A percentile compares a stretch with the other conserved stretches of the same genome.
Evolutionary conservation across 1,140 invertebrate genomes (phyloP).

Genomic region (Drosophila triauraria): DNA sequence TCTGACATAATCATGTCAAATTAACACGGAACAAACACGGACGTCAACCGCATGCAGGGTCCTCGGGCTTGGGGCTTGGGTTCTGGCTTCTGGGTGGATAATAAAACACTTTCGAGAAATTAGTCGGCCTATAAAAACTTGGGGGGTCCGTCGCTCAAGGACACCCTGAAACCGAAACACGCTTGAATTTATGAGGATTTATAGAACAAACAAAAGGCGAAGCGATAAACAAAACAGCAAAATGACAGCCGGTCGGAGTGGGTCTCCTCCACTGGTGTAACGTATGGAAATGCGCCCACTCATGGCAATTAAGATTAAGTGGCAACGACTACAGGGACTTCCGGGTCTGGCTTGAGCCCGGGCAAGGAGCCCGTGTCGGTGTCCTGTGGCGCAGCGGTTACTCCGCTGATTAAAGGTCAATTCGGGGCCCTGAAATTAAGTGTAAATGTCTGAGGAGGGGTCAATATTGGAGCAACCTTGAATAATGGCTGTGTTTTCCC

Average conservation of each 20-base stretch:
- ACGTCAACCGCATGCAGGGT: slow-evolving; percentile 21
- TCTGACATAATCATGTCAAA: slow-evolving; percentile 83
- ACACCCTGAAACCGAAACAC: slow-evolving; percentile 11
- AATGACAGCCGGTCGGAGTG: slow-evolving; percentile 1
- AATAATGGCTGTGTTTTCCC: background rate
- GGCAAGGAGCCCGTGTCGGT: background rate
- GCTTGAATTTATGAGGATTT: slow-evolving; percentile 55
- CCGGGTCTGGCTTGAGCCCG: background rate
- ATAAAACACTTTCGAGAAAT: slow-evolving; percentile 74
- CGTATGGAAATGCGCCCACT: slow-evolving; percentile 44
- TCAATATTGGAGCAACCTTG: background rate
- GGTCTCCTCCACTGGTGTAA: background rate
- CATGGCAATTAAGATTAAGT: slow-evolving; percentile 75
- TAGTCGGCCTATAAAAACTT: slow-evolving; percentile 42
- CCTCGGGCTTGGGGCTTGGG: background rate
- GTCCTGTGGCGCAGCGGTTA: slow-evolving; percentile 8
- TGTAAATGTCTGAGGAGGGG: background rate
- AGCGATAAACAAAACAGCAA: slow-evolving; percentile 27
- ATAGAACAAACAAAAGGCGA: slow-evolving; percentile 34
- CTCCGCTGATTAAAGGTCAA: slow-evolving; percentile 26
- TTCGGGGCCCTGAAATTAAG: slow-evolving; percentile 6
- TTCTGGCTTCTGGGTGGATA: slow-evolving; percentile 35
- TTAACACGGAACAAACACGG: slow-evolving; percentile 66
- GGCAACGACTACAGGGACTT: slow-evolving; percentile 8
- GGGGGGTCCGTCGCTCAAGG: slow-evolving; percentile 33